Evolutionary conservation across 2,888 invertebrate genomes (phyloP).

Genomic region (Phengaris alcon): DNA sequence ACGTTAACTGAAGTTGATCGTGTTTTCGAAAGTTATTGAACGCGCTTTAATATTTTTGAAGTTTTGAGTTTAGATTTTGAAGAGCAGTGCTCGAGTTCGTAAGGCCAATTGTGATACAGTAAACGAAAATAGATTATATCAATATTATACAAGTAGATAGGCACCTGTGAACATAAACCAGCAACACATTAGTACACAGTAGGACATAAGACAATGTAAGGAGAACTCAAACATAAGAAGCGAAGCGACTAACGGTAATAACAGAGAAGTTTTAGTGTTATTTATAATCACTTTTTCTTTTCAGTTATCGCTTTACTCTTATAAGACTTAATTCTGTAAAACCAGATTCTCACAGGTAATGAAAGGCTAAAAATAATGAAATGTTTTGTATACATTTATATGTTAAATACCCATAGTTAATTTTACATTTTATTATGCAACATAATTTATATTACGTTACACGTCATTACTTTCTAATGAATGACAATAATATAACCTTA

Average conservation of each 20-base stretch:
- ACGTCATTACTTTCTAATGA: no score
- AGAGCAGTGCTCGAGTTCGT: slow-evolving; percentile 70
- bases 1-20: neutral
- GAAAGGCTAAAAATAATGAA: neutral
- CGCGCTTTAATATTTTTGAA: slow-evolving; percentile 29
- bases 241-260: slow-evolving; percentile 35
- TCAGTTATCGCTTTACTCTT: neutral
- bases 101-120: slow-evolving; percentile 52
- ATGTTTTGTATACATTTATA: neutral
- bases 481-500: no score
- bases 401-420: no score
- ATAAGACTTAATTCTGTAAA: neutral
- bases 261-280: neutral
- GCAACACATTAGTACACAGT: slow-evolving; percentile 44
- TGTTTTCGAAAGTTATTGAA: neutral
- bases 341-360: neutral
- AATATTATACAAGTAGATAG: slow-evolving; percentile 56
- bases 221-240: slow-evolving; percentile 36
- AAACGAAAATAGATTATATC: slow-evolving; percentile 49
- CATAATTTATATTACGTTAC: no score
- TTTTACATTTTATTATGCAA: no score
- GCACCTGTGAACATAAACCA: slow-evolving; percentile 68
- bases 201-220: slow-evolving; percentile 35
- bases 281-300: neutral
- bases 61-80: slow-evolving; percentile 45